Evolutionary conservation across 2,797 vertebrate species (phyloP), one percentile per base, ranked within the genome.

Genomic region (Aphelocoma californica): DNA sequence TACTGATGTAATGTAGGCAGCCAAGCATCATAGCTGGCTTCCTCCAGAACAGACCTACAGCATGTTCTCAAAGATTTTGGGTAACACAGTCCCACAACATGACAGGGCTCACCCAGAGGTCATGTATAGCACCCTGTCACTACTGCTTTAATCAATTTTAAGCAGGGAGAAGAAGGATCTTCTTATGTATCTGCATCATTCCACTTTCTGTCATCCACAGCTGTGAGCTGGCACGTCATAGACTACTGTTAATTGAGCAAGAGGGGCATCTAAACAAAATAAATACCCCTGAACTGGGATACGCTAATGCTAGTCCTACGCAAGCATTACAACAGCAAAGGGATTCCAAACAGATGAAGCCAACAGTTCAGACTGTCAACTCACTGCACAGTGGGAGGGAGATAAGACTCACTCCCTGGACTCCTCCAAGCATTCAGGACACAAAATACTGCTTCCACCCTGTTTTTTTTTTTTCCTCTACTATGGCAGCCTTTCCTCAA

Each of bases 81-180:
- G 21, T 53, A 64, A 51, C 7, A 4, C 6, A 62, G 26, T 67
- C 21, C 10, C 53, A 56, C 17, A 74, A 17, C 19, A 29, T 7
- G 11, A 12, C 0, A 0, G 19, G 17, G 24, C 38, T 84, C n/a
- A 81, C 21, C 7, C 3, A 6, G 48, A 53, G 42, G 24, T 9
- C 58, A 15, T 3, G 9, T 23, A 90, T 9, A 56, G 42, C 36
- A 79, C 4, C 7, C 17, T 1, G 1, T 45, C 40, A 47, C 66
- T 60, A 54, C 28, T 29, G 53, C 48, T 91, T 64, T 60, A 78
- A 71, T 60, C 17, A 70, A 7, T 40, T 79, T 73, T 80, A 87
- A 86, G 38, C 14, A 56, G 15, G 13, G 16, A 80, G 17, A 74
- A 91, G 34, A 23, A 53, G 34, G 51, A 84, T 74, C 53, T 77